Evolutionary conservation across 2,113 vertebrate species (phyloP), one percentile per base, ranked within the genome.

Genomic region (Clarias gariepinus): DNA sequence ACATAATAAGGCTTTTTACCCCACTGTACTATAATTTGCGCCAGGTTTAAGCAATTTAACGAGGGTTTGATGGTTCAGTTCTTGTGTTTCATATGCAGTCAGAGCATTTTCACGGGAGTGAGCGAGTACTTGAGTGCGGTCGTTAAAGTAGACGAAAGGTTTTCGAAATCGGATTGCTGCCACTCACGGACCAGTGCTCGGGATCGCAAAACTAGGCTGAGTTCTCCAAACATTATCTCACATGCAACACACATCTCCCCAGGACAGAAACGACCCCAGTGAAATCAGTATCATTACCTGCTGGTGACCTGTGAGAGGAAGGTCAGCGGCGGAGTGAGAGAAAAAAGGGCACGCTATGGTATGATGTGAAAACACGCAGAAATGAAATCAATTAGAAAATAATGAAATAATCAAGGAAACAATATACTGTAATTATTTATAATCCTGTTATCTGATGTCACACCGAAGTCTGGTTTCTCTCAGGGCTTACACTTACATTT

Each of bases 11-110:
- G 57, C 84, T 71, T 61, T 63, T 66, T 52, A 71, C 64, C 84
- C 41, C n/a, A 87, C 86, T 78, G 57, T 83, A 84, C 68, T 69
- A 36, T 69, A 89, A 86, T 80, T 36, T 83, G 80, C 23, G 47
- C 63, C 69, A 82, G 87, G 73, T 58, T 80, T 80, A 63, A 89
- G 81, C 81, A 63, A 86, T 90, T 89, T 53, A 90, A 88, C 80
- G 60, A 85, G 33, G 82, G 89, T 88, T 90, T 92, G 91, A 93
- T 93, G 92, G 92, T 93, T 93, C 91, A 92, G 74, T 91, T 92
- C 89, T 89, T 91, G 90, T 83, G 89, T 93, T 93, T 93, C 89
- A 91, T 60, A 83, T 69, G 88, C 85, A 91, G 87, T 66, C 85
- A 82, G 92, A 90, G 87, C 89, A 88, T 93, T 94, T 95, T 91